Percentiles rank a stretch among this genome's conserved stretches.
phyloP scores from a whole-genome alignment of 92 coral and sea anemone genomes.

The Paramuricea clavata region DNA sequence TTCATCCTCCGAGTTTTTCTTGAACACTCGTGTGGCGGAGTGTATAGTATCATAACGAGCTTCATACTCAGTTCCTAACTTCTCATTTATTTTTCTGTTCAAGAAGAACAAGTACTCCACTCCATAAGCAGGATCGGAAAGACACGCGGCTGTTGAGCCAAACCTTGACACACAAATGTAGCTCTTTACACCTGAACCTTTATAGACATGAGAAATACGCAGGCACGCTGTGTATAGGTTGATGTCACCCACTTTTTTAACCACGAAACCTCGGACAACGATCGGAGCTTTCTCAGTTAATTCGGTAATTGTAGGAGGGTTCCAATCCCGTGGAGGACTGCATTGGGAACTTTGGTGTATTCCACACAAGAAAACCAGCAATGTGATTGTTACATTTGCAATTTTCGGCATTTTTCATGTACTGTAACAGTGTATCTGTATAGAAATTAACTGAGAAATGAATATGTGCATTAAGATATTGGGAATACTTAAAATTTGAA shows the following conservation, averaged over 20 bases:
- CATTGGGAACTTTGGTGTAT: slow-evolving; percentile 19
- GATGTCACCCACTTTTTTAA: not conserved
- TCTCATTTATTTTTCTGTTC: not conserved
- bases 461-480: no score
- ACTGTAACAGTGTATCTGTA: no score
- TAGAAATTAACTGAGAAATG: no score
- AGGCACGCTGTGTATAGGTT: slow-evolving; percentile 14
- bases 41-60: slow-evolving; percentile 17
- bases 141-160: slow-evolving; percentile 27
- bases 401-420: not conserved
- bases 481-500: no score
- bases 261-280: slow-evolving; percentile 30
- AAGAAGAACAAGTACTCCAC: slow-evolving; percentile 16
- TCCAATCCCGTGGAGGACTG: slow-evolving; percentile 13
- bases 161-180: slow-evolving; percentile 20
- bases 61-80: not conserved
- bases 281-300: slow-evolving; percentile 7
- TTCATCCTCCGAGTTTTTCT: not conserved
- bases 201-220: slow-evolving; percentile 9
- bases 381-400: not conserved
- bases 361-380: not conserved
- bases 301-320: slow-evolving; percentile 8
- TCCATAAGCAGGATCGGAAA: not conserved
- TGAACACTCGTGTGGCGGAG: not conserved
- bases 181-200: not conserved